phyloP scores from a whole-genome alignment of 2,113 vertebrate species.

The Saguinus imperator region DNA sequence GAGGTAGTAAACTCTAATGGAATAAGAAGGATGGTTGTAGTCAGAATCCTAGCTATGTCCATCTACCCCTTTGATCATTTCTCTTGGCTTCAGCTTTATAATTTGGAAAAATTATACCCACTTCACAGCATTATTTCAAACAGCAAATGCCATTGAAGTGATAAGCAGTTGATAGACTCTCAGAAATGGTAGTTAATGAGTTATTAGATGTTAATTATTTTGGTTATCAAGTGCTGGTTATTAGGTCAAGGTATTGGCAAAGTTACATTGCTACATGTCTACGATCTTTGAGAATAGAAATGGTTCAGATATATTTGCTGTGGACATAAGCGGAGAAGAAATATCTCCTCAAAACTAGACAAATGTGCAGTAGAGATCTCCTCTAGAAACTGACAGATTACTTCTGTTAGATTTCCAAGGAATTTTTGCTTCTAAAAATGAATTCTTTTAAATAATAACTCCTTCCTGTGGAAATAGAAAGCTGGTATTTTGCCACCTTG shows the following conservation, averaged over 20 bases:
- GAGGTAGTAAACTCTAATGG: background rate
- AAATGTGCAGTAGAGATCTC: background rate
- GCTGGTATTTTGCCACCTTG: background rate
- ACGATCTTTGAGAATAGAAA: background rate
- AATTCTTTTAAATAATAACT: conserved; percentile 20
- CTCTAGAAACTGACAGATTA: background rate
- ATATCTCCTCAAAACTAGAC: background rate
- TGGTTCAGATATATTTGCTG: background rate
- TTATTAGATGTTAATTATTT: background rate
- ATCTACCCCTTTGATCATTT: background rate
- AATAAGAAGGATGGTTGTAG: background rate
- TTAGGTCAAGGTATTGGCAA: background rate
- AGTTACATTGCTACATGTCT: background rate
- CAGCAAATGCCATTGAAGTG: background rate
- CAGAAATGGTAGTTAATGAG: background rate
- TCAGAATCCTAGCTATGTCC: background rate
- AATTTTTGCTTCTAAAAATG: conserved; percentile 6
- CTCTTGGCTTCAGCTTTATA: background rate
- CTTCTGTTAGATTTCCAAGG: background rate
- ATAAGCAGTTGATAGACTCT: background rate
- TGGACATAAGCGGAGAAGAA: background rate
- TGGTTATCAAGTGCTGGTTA: no score
- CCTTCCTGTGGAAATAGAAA: background rate
- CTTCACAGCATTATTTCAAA: background rate
- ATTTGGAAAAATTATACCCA: background rate